Base-by-base conservation (phyloP, 2,888 invertebrate species). In the Hartigia nigra region DNA sequence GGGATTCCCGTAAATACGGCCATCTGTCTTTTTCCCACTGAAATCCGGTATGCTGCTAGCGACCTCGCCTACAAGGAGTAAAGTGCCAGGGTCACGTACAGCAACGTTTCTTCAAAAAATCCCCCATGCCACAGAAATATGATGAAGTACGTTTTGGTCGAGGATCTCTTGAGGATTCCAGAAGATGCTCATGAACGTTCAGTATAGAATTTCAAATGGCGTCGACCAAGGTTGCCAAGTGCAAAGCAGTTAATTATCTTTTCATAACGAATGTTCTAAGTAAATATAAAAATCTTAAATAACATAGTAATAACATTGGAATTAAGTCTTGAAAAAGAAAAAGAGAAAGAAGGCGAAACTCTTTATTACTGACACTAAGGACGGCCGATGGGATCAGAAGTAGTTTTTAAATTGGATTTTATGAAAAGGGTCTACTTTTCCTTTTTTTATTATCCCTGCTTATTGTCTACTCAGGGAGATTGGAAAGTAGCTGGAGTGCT, bases 351-450 rank as follows among this genome's bases (percentile, higher is more conserved):
- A 55, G 55, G 23, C 55, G 55, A 55, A 23, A 9, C 55, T 55
- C 55, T 85, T 82, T 80, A 80, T 83, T 83, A 82, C 79, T 69
- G 79, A 37, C 77, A 85, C 82, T 78, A 82, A 81, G 80, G 77
- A 83, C 74, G 76, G 79, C 83, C 78, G 80, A 76, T 76, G 79
- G 81, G 78, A 81, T 84, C 81, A 81, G 82, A 79, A 82, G 79
- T 81, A 84, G 84, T 84, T 85, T 79, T 86, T 83, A 86, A 86
- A 85, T 86, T 86, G 81, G 82, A 84, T 86, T 82, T 86, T 82
- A 86, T 84, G 83, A 85, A 84, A 80, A 69, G 77, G 78, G 78
- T 75, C 76, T 78, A 74, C 74, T 78, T 79, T 36, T 69, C 69
- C 74, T 74, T 36, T 1, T 31, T 70, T 35, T 74, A 75, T 77